These are phyloP conservation scores for Thinocorus orbignyianus DNA, from an alignment of 2,113 vertebrate genomes.

Conservation along the genomic window DNA sequence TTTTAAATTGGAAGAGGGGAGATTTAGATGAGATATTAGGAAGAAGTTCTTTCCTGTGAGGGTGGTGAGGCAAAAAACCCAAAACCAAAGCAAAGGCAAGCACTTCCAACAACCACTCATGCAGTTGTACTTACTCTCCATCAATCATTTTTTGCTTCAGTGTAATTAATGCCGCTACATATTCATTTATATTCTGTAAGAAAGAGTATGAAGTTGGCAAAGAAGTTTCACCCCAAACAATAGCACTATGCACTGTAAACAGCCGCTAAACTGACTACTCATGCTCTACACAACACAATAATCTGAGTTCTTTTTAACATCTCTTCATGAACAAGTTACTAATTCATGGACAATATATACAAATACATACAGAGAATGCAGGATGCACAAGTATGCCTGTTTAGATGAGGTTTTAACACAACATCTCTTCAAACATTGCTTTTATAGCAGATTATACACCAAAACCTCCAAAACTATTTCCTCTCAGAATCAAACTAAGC, in stretches of 20 bases:
- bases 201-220: conserved; percentile 34
- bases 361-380: accelerated
- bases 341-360: not conserved
- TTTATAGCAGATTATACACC: not conserved
- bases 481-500: not conserved
- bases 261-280: not conserved
- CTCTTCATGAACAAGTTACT: not conserved
- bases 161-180: conserved; percentile 88
- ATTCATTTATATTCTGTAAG: conserved; percentile 91
- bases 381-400: accelerated
- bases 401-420: not conserved
- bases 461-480: accelerated
- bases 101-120: not conserved
- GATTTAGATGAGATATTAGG: too few species aligned
- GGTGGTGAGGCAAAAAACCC: not conserved
- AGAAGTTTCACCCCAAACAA: not conserved
- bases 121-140: conserved; percentile 86
- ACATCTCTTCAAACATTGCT: not conserved
- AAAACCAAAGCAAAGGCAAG: not conserved
- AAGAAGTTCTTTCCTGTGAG: too few species aligned
- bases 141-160: conserved; percentile 92
- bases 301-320: not conserved
- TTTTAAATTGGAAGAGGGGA: too few species aligned
- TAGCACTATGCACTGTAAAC: not conserved
- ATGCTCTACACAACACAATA: not conserved